Percentiles rank a stretch among this genome's conserved stretches.
phyloP scores from a whole-genome alignment of 2,888 invertebrate species.

The Trisateles emortualis region DNA sequence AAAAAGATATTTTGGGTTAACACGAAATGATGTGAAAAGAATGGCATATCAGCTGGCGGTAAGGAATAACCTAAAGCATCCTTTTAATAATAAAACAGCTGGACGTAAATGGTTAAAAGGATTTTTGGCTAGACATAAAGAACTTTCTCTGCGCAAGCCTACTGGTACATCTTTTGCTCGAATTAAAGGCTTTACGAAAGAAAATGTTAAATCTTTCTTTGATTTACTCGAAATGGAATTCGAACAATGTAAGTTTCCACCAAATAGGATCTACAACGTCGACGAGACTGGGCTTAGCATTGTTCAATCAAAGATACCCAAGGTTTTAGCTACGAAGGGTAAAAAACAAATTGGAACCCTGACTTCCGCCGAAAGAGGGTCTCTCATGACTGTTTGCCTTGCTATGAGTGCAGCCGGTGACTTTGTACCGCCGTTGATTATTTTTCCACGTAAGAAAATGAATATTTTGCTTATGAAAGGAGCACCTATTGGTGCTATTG shows the following conservation, averaged over 20 bases:
- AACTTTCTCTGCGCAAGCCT: too few relatives aligned
- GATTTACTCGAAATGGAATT: background rate
- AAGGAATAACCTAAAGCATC: too few relatives aligned
- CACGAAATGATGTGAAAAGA: too few relatives aligned
- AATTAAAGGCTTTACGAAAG: background rate
- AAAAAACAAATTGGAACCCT: too few relatives aligned
- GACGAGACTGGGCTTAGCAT: constrained; percentile 39
- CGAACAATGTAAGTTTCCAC: background rate
- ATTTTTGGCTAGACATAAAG: too few relatives aligned
- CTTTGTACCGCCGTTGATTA: constrained; percentile 44
- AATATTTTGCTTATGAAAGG: constrained; percentile 49
- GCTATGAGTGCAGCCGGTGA: constrained; percentile 46
- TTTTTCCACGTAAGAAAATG: constrained; percentile 50
- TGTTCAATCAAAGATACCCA: constrained; percentile 40
- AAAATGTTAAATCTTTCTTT: background rate
- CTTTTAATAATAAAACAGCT: too few relatives aligned
- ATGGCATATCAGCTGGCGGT: too few relatives aligned
- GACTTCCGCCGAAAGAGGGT: too few relatives aligned
- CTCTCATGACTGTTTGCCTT: too few relatives aligned
- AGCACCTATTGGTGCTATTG: constrained; percentile 42
- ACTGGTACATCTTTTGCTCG: constrained; percentile 1
- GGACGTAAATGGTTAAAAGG: too few relatives aligned
- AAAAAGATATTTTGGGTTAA: too few relatives aligned
- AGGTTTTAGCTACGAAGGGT: constrained; percentile 36
- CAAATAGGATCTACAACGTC: constrained; percentile 4